Percentiles rank a stretch among this genome's conserved stretches.
phyloP scores from a whole-genome alignment of 2,797 vertebrate species.

The Lepus oiostolus region DNA sequence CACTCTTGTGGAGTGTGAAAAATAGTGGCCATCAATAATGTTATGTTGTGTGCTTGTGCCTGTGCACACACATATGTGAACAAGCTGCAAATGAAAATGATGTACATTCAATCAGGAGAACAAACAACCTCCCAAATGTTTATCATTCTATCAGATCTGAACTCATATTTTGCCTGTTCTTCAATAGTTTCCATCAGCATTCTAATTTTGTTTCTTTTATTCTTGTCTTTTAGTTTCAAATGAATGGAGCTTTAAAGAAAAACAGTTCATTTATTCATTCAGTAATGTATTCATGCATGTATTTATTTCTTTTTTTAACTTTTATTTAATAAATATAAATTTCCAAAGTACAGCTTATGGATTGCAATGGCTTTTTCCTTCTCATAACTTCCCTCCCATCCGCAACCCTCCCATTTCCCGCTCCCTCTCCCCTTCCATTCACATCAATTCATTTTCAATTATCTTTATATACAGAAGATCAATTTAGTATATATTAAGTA shows the following conservation, averaged over 20 bases:
- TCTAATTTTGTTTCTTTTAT: constrained; percentile 41
- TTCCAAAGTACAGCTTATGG: too few relatives aligned
- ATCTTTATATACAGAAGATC: too few relatives aligned
- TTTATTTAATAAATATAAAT: too few relatives aligned
- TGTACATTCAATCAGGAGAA: neutral
- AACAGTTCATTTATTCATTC: neutral
- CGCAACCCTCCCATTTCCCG: too few relatives aligned
- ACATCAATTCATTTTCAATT: too few relatives aligned
- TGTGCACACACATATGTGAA: neutral
- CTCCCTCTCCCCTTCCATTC: too few relatives aligned
- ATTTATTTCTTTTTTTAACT: neutral
- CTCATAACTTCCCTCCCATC: too few relatives aligned
- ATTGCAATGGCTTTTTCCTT: too few relatives aligned
- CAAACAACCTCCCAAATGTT: neutral
- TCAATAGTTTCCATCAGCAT: neutral
- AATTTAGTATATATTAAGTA: too few relatives aligned
- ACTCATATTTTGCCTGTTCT: constrained; percentile 26
- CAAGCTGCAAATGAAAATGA: neutral
- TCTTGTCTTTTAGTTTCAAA: constrained; percentile 20
- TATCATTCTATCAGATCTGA: neutral
- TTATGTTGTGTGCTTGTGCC: neutral
- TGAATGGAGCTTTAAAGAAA: constrained; percentile 34
- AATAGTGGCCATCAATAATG: neutral
- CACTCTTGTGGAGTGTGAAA: neutral
- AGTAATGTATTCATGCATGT: neutral